Evolutionary conservation across 2,797 vertebrate genomes (phyloP).

Genomic region (Thripadectes ignobilis): DNA sequence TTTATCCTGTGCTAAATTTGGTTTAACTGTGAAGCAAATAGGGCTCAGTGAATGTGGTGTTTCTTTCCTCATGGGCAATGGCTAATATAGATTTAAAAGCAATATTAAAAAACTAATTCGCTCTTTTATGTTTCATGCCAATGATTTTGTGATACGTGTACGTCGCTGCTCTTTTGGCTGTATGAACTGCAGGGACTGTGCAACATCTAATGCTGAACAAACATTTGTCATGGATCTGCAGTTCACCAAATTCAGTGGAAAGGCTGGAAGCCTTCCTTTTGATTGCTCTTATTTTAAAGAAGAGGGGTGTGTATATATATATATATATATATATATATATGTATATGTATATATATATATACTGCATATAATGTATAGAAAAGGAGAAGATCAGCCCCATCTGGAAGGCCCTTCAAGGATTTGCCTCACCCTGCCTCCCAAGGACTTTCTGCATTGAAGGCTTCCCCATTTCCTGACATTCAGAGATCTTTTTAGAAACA

Average conservation of each 20-base stretch:
- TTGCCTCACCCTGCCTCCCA: not conserved
- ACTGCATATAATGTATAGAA: not conserved
- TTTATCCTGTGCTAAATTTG: not conserved
- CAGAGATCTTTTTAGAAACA: not conserved
- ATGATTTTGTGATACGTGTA: conserved; percentile 1
- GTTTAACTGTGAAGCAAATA: not conserved
- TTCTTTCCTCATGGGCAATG: not conserved
- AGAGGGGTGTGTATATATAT: not conserved
- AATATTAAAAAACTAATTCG: not conserved
- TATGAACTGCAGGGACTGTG: not conserved
- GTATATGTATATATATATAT: not conserved
- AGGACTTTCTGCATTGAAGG: not conserved
- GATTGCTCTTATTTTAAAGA: conserved; percentile 18
- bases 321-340: not conserved
- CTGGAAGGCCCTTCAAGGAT: not conserved
- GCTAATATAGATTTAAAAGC: not conserved
- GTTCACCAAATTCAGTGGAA: not conserved
- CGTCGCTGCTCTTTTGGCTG: not conserved
- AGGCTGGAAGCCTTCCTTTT: not conserved
- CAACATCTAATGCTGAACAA: not conserved
- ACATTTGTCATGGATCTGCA: not conserved
- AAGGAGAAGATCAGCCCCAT: not conserved
- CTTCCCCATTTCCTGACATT: not conserved
- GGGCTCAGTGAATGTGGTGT: not conserved
- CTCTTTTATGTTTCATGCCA: not conserved